Percentiles rank a stretch among this genome's conserved stretches.
phyloP scores from a whole-genome alignment of 2,888 invertebrate species.

The Metalampra italica region DNA sequence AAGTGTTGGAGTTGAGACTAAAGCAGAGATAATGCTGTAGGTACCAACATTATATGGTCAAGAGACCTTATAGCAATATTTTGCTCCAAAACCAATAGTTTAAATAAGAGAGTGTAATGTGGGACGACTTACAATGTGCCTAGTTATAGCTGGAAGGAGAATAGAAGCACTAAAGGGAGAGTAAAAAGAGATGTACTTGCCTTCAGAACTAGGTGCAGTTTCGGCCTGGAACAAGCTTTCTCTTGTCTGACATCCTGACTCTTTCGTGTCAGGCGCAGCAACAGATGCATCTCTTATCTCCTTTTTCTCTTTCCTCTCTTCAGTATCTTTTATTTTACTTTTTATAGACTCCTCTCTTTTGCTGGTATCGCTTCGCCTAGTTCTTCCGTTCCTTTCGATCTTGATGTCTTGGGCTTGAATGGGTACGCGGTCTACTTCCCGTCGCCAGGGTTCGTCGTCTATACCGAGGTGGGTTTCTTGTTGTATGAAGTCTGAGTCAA shows the following conservation, averaged over 20 bases:
- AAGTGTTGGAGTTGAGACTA: too few species aligned
- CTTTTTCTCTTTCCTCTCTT: constrained; percentile 39
- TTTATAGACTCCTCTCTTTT: constrained; percentile 48
- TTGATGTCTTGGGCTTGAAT: constrained; percentile 47
- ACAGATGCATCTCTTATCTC: constrained; percentile 66
- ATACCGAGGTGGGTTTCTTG: constrained; percentile 61
- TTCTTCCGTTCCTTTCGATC: constrained; percentile 57
- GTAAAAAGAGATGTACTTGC: constrained; percentile 29
- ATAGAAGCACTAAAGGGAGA: too few species aligned
- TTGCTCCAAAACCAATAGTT: too few species aligned
- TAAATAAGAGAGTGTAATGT: too few species aligned
- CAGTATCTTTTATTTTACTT: constrained; percentile 43
- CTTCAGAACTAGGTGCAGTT: constrained; percentile 61
- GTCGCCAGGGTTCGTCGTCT: constrained; percentile 58
- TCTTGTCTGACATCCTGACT: constrained; percentile 86
- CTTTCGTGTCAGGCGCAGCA: constrained; percentile 68
- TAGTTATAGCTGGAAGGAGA: too few species aligned
- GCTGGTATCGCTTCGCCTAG: constrained; percentile 48
- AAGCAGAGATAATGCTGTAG: too few species aligned
- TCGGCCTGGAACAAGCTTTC: constrained; percentile 83
- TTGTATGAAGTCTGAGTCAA: constrained; percentile 63
- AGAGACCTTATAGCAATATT: too few species aligned
- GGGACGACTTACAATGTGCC: too few species aligned
- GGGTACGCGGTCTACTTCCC: constrained; percentile 45
- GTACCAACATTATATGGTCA: too few species aligned